Evolutionary conservation across 2,888 invertebrate genomes (phyloP).

Genomic region (Hemicrepidius hirtus): DNA sequence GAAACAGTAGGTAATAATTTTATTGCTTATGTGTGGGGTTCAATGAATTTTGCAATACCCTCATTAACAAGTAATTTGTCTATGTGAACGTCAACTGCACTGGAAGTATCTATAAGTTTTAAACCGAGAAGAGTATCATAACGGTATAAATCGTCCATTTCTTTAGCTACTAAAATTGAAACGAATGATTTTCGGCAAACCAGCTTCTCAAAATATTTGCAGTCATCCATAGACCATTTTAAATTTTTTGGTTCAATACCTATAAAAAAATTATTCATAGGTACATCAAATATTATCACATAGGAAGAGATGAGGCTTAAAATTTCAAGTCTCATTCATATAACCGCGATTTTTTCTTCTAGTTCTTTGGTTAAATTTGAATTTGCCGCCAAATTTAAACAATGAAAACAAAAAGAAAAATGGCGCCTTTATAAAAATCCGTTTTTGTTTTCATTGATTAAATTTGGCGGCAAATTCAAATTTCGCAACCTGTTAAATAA

Average conservation of each 20-base stretch:
- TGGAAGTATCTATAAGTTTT: conserved; percentile 82
- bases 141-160: conserved; percentile 77
- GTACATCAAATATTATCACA: too few species aligned
- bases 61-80: conserved; percentile 79
- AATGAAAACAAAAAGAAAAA: too few species aligned
- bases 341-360: too few species aligned
- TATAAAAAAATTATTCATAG: conserved; percentile 58
- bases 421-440: too few species aligned
- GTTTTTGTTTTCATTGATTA: too few species aligned
- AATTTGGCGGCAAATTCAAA: too few species aligned
- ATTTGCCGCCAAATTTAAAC: too few species aligned
- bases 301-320: too few species aligned
- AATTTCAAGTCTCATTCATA: too few species aligned
- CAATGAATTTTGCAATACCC: conserved; percentile 67
- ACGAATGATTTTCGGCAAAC: conserved; percentile 83
- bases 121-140: conserved; percentile 79
- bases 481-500: too few species aligned
- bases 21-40: not conserved
- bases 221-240: conserved; percentile 85
- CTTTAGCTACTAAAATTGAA: conserved; percentile 79
- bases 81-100: conserved; percentile 80
- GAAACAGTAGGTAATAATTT: not conserved
- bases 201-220: conserved; percentile 82
- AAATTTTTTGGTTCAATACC: conserved; percentile 73
- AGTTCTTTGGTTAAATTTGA: too few species aligned